These are phyloP conservation scores for Melanaphis sacchari DNA, from an alignment of 1,140 invertebrate species.

Conservation along the genomic window DNA sequence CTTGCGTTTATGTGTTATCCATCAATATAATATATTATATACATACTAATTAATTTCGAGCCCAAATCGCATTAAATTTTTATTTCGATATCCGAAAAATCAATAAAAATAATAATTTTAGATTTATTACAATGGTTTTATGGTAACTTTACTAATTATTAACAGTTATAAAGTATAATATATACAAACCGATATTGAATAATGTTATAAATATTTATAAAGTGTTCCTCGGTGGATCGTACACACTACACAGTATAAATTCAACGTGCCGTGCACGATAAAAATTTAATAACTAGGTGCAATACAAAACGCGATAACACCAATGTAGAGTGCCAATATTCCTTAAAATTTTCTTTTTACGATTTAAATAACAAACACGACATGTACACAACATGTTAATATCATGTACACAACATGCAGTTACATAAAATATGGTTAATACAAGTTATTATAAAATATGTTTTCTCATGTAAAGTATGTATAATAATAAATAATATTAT, in stretches of 20 bases:
- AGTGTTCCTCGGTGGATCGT: background rate
- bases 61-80: background rate
- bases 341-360: background rate
- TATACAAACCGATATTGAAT: background rate
- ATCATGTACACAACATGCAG: background rate
- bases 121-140: background rate
- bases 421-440: background rate
- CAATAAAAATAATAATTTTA: conserved; percentile 26
- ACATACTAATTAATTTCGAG: background rate
- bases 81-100: background rate
- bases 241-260: background rate
- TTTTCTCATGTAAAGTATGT: background rate
- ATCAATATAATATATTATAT: background rate
- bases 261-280: background rate
- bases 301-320: conserved; percentile 12
- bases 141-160: background rate
- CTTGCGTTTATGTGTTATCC: background rate
- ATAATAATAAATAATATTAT: conserved; percentile 9
- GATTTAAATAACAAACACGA: background rate
- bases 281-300: background rate
- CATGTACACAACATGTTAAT: background rate
- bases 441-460: background rate
- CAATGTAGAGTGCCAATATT: conserved; percentile 13
- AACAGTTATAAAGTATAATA: background rate
- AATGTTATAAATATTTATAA: conserved; percentile 5